Conservation (phyloP, 2,888 invertebrate species). For the Plemyria rubiginata region DNA sequence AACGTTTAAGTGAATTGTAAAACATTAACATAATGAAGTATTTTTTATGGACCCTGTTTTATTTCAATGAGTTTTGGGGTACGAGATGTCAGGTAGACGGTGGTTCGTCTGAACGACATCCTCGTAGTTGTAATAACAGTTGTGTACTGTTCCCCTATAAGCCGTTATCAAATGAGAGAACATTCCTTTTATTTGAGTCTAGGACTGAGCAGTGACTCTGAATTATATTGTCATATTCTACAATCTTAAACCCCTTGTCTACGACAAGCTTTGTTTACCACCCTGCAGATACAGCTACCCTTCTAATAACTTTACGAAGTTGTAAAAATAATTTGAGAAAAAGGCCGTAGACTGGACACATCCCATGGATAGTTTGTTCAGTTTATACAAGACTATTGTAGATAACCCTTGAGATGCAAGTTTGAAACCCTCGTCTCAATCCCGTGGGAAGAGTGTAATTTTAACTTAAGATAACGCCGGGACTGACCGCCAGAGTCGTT, state of each 20-base stretch:
- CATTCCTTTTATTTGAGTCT: neutral
- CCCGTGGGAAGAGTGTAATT: slow-evolving; percentile 46
- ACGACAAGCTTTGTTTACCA: slow-evolving; percentile 13
- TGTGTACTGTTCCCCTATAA: slow-evolving; percentile 22
- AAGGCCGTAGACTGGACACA: slow-evolving; percentile 45
- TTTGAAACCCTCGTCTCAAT: slow-evolving; percentile 52
- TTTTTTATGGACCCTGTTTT: slow-evolving; percentile 2
- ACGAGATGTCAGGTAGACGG: slow-evolving; percentile 21
- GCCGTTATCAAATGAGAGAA: slow-evolving; percentile 11
- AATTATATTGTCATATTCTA: slow-evolving; percentile 11
- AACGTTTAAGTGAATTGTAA: slow-evolving; percentile 23
- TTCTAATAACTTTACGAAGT: slow-evolving; percentile 8
- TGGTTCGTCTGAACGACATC: slow-evolving; percentile 20
- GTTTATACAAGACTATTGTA: slow-evolving; percentile 60
- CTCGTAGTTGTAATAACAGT: slow-evolving; percentile 25
- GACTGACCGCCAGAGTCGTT: slow-evolving; percentile 56
- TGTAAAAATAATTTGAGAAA: slow-evolving; percentile 35
- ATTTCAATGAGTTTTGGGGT: slow-evolving; percentile 12
- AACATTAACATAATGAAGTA: slow-evolving; percentile 17
- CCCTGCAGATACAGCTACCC: slow-evolving; percentile 12
- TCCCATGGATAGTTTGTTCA: slow-evolving; percentile 48
- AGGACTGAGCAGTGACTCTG: slow-evolving; percentile 1
- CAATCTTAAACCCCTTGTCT: slow-evolving; percentile 19
- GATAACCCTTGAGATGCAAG: slow-evolving; percentile 58
- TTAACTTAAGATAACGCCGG: slow-evolving; percentile 54